These are phyloP conservation scores for Malurus elegans DNA, from an alignment of 2,113 vertebrate genomes.

Conservation along the genomic window DNA sequence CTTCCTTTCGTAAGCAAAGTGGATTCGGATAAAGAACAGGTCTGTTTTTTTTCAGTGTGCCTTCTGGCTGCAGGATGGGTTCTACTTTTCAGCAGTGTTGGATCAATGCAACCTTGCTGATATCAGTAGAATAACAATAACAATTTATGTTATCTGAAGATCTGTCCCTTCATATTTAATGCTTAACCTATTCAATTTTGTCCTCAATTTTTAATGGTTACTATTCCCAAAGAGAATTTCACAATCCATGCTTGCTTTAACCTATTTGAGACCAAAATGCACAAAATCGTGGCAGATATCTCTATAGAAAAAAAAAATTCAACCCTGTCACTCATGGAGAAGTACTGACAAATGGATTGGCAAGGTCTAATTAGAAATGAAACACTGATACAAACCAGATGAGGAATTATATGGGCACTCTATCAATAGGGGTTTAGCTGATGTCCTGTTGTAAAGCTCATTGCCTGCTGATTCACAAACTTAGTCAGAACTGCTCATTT, in stretches of 20 bases:
- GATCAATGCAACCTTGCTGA: constrained; percentile 16
- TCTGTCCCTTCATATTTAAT: not conserved
- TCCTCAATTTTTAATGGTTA: not conserved
- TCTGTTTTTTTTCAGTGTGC: not conserved
- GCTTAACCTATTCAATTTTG: not conserved
- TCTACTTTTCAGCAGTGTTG: not conserved
- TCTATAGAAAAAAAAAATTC: not conserved
- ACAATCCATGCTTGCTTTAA: not conserved
- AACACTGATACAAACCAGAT: constrained; percentile 11
- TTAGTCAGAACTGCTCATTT: not conserved
- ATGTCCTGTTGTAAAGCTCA: not conserved
- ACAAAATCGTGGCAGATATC: not conserved
- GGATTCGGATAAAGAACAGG: not conserved
- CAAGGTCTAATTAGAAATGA: constrained; percentile 18
- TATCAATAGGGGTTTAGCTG: not conserved
- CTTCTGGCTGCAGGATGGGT: not conserved
- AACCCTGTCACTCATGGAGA: not conserved
- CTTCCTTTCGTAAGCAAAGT: not conserved
- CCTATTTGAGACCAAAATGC: not conserved
- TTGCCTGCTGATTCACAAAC: not conserved
- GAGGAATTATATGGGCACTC: not conserved
- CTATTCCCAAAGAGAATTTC: constrained; percentile 12
- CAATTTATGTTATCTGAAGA: not conserved
- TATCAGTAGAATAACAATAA: not conserved
- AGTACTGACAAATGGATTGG: not conserved